Base-by-base conservation (phyloP, 2,113 vertebrate genomes). In the Arenaria interpres region DNA sequence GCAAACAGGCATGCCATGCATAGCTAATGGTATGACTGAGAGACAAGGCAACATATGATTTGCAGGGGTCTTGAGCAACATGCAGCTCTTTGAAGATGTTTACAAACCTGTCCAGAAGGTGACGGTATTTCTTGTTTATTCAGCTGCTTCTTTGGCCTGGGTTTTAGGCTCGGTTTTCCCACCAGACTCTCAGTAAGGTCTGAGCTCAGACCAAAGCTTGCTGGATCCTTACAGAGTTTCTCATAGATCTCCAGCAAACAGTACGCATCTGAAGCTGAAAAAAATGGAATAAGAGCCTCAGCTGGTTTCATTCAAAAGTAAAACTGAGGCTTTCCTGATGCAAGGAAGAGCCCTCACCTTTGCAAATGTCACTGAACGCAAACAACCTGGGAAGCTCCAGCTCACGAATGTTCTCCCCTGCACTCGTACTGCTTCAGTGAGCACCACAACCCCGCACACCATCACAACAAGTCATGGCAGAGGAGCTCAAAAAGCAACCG, bases 171-270 rank as follows among this genome's bases (percentile, higher is more conserved):
- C 7, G 32, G 20, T 82, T 97, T 97, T 73, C 56, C 81, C 62
- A 93, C 59, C 32, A 91, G 89, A 53, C 95, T 73, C 30, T 90
- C 82, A 25, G 45, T 64, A 71, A 99, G 95, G 96, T 98, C 93
- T 20, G 94, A 90, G 4, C 92, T 96, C 41, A 99, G 97, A 21
- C 97, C 97, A 23, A 98, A 99, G 77, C 59, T 66, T 7, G 88
- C 59, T 0, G 98, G 98, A 57, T 99, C 97, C 45, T 95, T 72
- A 35, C 96, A 95, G 77, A 99, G 98, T 7, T 90, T 95, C n/a
- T 96, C 92, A 12, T 99, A 98, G 67, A 99, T 96, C 41, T 99
- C 98, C 95, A 99, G 96, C 95, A 99, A 98, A 95, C 99, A 99
- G 96, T 98, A 99, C 0, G 98, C 98, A 63, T 99, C 98, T 6